A percentile compares a stretch with the other conserved stretches of the same genome.
Conservation (phyloP, 2,888 invertebrate genomes). For the Toxonevra muliebris region DNA sequence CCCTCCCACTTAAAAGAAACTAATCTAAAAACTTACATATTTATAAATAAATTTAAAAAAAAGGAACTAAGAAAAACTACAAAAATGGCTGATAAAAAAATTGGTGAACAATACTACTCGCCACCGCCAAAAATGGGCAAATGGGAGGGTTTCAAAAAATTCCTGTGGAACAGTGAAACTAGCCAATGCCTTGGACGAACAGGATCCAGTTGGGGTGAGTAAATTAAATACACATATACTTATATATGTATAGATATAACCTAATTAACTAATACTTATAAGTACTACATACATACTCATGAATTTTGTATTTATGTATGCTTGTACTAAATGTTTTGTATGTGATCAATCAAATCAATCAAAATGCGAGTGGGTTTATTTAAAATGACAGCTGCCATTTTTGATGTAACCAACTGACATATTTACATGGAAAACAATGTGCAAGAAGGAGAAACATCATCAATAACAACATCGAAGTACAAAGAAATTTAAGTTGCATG, state of each 20-base stretch:
- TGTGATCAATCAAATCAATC: slow-evolving; percentile 1
- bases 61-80: slow-evolving; percentile 33
- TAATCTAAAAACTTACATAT: no score
- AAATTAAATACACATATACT: neutral
- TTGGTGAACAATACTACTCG: slow-evolving; percentile 79
- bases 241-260: no score
- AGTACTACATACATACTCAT: no score
- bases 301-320: no score
- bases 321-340: no score
- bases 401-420: neutral
- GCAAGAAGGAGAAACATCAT: neutral
- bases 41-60: slow-evolving; percentile 11
- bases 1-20: slow-evolving; percentile 6
- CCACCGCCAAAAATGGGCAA: slow-evolving; percentile 82
- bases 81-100: slow-evolving; percentile 81
- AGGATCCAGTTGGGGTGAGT: slow-evolving; percentile 95
- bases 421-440: neutral
- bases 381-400: slow-evolving; percentile 11
- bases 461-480: no score
- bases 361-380: neutral
- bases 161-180: slow-evolving; percentile 93
- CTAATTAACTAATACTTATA: no score
- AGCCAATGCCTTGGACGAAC: slow-evolving; percentile 91
- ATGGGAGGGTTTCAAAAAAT: slow-evolving; percentile 86
- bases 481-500: no score